Evolutionary conservation across 2,113 vertebrate genomes (phyloP).

Genomic region (Sminthopsis crassicaudata): DNA sequence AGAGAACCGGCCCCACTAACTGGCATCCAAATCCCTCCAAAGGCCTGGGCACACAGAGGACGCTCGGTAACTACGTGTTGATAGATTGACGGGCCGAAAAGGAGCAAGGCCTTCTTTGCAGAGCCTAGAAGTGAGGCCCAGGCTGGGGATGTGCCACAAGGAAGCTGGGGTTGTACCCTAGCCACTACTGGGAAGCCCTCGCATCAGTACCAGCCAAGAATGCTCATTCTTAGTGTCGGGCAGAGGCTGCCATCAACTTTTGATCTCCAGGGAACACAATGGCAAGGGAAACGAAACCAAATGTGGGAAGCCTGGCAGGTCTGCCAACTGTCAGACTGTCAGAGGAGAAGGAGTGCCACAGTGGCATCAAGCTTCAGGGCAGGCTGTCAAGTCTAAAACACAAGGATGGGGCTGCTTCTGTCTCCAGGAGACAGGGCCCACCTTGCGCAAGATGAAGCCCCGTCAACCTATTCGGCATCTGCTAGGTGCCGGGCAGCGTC

Average conservation of each 20-base stretch:
- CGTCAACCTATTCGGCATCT: not conserved
- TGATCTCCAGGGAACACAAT: not conserved
- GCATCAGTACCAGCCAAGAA: not conserved
- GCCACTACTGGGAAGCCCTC: not conserved
- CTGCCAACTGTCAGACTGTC: not conserved
- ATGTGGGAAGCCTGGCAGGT: not conserved
- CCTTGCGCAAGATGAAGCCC: not conserved
- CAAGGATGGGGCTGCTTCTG: not conserved
- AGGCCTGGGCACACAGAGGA: not conserved
- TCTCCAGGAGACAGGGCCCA: not conserved
- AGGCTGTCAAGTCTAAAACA: not conserved
- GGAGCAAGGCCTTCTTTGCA: not conserved
- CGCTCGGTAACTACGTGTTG: not conserved
- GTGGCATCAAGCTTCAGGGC: not conserved
- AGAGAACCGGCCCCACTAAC: not conserved
- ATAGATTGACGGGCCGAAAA: not conserved
- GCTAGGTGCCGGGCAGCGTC: not conserved
- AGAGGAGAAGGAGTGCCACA: not conserved
- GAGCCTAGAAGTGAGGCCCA: not conserved
- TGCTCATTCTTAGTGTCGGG: not conserved
- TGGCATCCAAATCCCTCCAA: not conserved
- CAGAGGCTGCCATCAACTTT: not conserved
- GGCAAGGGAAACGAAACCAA: not conserved
- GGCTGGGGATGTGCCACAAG: not conserved
- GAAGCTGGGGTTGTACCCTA: not conserved